Conservation (phyloP, 1,140 invertebrate species). For the Antheraea pernyi region DNA sequence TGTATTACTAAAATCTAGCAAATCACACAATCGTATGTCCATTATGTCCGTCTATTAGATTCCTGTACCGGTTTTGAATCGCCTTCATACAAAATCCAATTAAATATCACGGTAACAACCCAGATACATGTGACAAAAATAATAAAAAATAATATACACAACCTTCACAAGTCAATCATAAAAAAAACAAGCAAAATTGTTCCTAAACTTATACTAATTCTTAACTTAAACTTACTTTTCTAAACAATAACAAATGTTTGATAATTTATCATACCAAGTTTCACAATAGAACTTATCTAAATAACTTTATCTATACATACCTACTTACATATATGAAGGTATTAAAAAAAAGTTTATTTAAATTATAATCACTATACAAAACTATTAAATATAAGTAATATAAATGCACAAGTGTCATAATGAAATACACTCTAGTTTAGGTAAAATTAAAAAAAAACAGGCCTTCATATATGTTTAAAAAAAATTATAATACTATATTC, state of each 20-base stretch:
- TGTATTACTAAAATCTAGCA: too few relatives aligned
- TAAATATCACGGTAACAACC: too few relatives aligned
- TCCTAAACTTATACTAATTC: not conserved
- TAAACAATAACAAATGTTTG: constrained; percentile 17
- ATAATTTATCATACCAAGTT: constrained; percentile 51
- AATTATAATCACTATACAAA: too few relatives aligned
- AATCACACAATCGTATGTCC: too few relatives aligned
- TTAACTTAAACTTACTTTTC: too few relatives aligned
- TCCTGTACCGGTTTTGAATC: too few relatives aligned
- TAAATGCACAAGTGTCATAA: constrained; percentile 22
- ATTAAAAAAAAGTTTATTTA: too few relatives aligned
- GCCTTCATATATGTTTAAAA: not conserved
- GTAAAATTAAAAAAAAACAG: too few relatives aligned
- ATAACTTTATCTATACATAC: constrained; percentile 8
- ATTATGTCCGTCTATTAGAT: too few relatives aligned
- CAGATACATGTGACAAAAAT: not conserved
- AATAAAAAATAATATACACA: not conserved
- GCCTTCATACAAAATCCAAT: too few relatives aligned
- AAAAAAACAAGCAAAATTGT: not conserved
- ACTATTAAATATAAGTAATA: constrained; percentile 10
- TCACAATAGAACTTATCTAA: constrained; percentile 23
- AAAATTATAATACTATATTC: not conserved
- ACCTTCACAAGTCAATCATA: not conserved
- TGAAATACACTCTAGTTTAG: not conserved
- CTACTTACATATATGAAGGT: not conserved